Evolutionary conservation across 2,797 vertebrate genomes (phyloP), one percentile per base, ranked within the genome.

Genomic region (Leptodactylus fallax): DNA sequence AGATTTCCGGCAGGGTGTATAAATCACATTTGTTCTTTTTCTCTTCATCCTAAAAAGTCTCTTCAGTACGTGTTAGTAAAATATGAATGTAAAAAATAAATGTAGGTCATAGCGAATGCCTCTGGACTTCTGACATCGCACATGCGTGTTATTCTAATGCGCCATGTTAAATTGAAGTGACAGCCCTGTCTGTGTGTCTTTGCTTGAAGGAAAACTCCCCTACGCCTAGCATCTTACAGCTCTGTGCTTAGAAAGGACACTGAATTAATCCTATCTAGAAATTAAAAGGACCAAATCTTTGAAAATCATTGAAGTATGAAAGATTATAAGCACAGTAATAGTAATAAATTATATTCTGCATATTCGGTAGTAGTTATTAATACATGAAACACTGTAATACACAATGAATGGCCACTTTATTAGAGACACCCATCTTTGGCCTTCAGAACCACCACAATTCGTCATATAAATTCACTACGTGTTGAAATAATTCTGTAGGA

Each of bases 21-120:
- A 60, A 47, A 72, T 71, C 10, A 36, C 21, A 47, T 72, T 84
- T 60, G 58, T 74, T 83, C 47, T 14, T 69, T 82, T 36, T 11
- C 51, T 82, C n/a, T 16, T 72, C n/a, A 83, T 72, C 65, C 60
- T 72, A 56, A 83, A 55, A 55, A 85, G 27, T 13, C 14, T 60
- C 3, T 27, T 17, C 21, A 56, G 72, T 63, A 51, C 77, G 23
- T 12, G 58, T 21, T 47, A 17, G 45, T 79, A 79, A 65, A 67
- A 67, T 85, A 79, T 85, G 47, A 85, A 85, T 85, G 61, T 51
- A 53, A 53, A 77, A 65, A 74, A 85, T 53, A 83, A 78, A 87
- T 85, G 76, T 88, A 85, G 87, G 87, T 88, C 87, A 87, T 10
- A 67, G 81, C 74, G 12, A 3, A 61, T 79, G 87, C 87, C 74